phyloP scores from a whole-genome alignment of 37 sponge, comb jelly and placozoan genomes.

The Aphrocallistes beatrix region DNA sequence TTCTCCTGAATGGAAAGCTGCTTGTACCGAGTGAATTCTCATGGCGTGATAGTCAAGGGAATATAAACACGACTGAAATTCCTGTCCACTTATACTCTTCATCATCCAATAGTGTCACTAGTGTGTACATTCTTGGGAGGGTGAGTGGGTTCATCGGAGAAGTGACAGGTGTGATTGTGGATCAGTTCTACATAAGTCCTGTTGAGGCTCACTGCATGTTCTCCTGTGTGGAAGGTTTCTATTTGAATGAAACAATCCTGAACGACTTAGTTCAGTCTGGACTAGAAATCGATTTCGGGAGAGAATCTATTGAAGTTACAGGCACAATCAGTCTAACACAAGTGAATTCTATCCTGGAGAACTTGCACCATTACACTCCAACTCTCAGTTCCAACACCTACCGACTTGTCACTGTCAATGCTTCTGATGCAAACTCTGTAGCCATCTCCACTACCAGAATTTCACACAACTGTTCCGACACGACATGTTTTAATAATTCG shows the following conservation, averaged over 20 bases:
- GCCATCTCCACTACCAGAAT: not conserved
- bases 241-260: not conserved
- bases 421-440: not conserved
- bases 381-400: not conserved
- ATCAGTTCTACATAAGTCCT: not conserved
- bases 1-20: not conserved
- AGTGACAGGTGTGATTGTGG: not conserved
- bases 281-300: not conserved
- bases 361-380: not conserved
- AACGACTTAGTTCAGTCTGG: not conserved
- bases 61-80: not conserved
- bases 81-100: not conserved
- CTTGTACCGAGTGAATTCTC: not conserved
- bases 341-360: not conserved
- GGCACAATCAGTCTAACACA: not conserved
- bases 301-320: not conserved
- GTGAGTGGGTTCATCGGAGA: not conserved
- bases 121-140: not conserved
- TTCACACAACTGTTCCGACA: not conserved
- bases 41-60: not conserved
- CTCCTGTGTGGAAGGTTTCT: not conserved
- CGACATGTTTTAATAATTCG: not conserved
- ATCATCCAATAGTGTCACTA: not conserved
- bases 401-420: not conserved
- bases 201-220: constrained; percentile 1